phyloP scores from a whole-genome alignment of 2,113 vertebrate genomes.

The Willisornis vidua region DNA sequence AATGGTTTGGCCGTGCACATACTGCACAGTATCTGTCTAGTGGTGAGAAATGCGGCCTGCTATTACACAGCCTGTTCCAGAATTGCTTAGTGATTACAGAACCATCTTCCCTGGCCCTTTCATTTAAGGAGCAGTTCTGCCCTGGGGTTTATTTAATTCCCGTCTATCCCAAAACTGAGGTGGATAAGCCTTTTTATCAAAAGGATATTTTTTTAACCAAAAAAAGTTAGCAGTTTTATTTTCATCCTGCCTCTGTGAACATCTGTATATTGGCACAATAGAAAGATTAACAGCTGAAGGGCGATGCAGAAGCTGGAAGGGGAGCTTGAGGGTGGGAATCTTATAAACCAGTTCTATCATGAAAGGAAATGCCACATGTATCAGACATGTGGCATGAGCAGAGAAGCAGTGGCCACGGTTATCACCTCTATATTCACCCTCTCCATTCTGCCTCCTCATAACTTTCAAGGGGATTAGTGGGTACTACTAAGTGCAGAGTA shows the following conservation, averaged over 20 bases:
- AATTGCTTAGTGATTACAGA: neutral
- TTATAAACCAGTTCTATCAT: neutral
- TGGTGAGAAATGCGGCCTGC: neutral
- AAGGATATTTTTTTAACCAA: neutral
- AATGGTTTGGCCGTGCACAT: neutral
- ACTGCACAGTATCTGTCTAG: neutral
- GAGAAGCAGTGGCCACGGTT: neutral
- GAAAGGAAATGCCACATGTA: neutral
- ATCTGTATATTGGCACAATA: neutral
- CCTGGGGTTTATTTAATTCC: neutral
- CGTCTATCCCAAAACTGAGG: accelerated
- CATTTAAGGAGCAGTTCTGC: neutral
- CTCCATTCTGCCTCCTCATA: neutral
- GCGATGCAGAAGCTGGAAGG: neutral
- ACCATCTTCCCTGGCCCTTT: neutral
- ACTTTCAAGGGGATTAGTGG: neutral
- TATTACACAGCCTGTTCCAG: neutral
- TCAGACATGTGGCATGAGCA: neutral
- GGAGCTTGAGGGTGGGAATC: neutral
- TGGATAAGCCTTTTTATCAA: neutral
- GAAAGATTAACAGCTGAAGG: neutral
- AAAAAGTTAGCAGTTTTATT: neutral
- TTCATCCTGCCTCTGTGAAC: neutral
- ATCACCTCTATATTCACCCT: neutral
- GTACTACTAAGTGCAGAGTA: neutral